Evolutionary conservation across 2,113 vertebrate genomes (phyloP), one percentile per base, ranked within the genome.

Genomic region (Corydoras sp.): DNA sequence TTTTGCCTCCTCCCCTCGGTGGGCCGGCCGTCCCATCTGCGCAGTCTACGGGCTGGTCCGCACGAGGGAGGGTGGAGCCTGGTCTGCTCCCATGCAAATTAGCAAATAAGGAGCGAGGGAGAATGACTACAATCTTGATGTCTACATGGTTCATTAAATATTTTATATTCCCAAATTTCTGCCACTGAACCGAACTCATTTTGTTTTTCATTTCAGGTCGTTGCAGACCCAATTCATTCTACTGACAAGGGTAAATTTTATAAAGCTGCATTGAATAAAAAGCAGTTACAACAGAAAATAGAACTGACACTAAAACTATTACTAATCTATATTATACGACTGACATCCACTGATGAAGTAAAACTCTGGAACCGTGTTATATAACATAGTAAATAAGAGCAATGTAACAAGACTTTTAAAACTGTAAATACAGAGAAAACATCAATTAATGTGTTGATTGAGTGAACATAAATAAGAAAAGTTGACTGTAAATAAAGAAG

Each of bases 1-100:
- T 83, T 87, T 84, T 81, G 9, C 29, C 58, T 54, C 87, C 88
- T 85, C 85, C 82, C 87, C 86, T 88, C 77, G 86, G 85, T 90
- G 90, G 89, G 89, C 85, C 79, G 86, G 89, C 88, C 89, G 85
- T 86, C 85, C 81, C 83, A 85, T 88, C 87, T 87, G 84, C 73
- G 86, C 81, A 84, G 80, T 86, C 87, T 84, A 85, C 86, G 87
- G 85, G 85, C 89, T 85, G 90, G 87, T 82, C 73, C 89, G 86
- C 88, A 89, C 86, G 79, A 86, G 84, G 79, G 84, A 86, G 76
- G 18, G 84, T 79, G 86, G 87, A 86, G 89, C 89, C 84, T 87
- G 77, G 76, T 72, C 85, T 80, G 69, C 82, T 81, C 86, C 82
- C 76, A 90, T 90, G 88, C 85, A 90, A 90, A 82, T 83, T 85